These are phyloP conservation scores for Sepioteuthis lessoniana DNA, from an alignment of 2,888 invertebrate species.

Conservation along the genomic window DNA sequence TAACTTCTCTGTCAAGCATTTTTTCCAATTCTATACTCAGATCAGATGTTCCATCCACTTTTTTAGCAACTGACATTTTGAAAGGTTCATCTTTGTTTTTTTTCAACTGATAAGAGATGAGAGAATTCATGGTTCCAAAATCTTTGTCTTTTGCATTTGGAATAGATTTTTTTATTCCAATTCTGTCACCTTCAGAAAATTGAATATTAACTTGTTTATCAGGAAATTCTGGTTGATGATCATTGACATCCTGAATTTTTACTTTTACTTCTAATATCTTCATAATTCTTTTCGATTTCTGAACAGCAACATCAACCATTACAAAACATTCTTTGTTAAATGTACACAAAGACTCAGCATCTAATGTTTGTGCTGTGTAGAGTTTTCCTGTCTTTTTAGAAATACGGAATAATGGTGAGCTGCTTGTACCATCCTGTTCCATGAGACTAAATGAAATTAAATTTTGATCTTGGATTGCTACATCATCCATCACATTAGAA, in stretches of 20 bases:
- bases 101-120: background rate
- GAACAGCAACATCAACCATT: background rate
- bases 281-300: background rate
- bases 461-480: background rate
- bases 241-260: background rate
- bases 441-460: background rate
- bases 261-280: background rate
- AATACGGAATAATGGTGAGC: background rate
- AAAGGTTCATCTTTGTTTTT: background rate
- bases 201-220: background rate
- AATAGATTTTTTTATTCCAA: background rate
- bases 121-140: background rate
- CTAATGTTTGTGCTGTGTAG: background rate
- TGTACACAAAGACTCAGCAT: background rate
- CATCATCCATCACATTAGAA: background rate
- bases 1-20: conserved; percentile 11
- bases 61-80: background rate
- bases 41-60: conserved; percentile 8
- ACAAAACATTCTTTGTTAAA: background rate
- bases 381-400: conserved; percentile 23
- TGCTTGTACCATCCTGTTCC: conserved; percentile 8
- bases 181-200: background rate
- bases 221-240: background rate
- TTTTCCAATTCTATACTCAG: background rate
- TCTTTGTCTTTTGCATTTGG: background rate